Evolutionary conservation across 2,797 vertebrate genomes (phyloP).

Genomic region (Cossypha niveicapilla): DNA sequence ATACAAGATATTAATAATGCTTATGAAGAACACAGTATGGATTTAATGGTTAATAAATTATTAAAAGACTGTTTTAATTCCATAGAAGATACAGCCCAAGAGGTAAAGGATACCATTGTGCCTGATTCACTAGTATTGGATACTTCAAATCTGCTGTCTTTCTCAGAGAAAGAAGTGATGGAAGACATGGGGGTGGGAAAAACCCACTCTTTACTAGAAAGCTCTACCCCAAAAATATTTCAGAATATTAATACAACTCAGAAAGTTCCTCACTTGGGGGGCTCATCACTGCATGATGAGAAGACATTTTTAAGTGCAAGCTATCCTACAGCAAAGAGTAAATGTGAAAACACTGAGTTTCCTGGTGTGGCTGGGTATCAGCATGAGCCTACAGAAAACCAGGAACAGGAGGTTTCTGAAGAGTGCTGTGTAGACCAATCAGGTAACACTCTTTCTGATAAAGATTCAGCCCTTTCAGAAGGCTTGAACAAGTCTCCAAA

Average conservation of each 20-base stretch:
- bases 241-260: background rate
- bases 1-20: background rate
- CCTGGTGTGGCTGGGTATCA: background rate
- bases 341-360: background rate
- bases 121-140: background rate
- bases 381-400: background rate
- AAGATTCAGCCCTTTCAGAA: background rate
- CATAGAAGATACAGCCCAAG: background rate
- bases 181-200: background rate
- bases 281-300: background rate
- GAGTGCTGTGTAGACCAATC: background rate
- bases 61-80: background rate
- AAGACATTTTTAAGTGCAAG: background rate
- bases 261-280: background rate
- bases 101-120: background rate
- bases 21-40: background rate
- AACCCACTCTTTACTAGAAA: background rate
- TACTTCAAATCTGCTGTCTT: background rate
- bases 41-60: background rate
- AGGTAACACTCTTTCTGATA: background rate
- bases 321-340: background rate
- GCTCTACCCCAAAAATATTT: background rate
- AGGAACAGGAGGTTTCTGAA: background rate
- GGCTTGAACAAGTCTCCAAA: background rate
- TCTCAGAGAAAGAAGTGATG: background rate